These are phyloP conservation scores for Macrocentrus cingulum DNA, from an alignment of 1,140 invertebrate species.

Conservation along the genomic window DNA sequence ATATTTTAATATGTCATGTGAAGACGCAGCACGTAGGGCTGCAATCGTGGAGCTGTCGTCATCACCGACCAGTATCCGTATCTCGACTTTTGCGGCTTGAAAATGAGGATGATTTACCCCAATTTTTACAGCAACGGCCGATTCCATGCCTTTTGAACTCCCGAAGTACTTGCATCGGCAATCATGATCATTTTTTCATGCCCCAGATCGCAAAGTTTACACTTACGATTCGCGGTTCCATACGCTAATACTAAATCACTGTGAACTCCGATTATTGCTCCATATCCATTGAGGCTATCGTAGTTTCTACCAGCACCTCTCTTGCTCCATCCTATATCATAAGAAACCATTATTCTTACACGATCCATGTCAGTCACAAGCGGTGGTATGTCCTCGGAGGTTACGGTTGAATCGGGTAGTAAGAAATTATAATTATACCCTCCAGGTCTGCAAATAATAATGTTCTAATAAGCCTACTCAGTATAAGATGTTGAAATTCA, in stretches of 20 bases:
- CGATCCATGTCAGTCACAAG: too few relatives aligned
- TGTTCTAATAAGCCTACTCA: too few relatives aligned
- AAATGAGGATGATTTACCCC: background rate
- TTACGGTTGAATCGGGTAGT: too few relatives aligned
- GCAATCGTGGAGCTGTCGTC: conserved; percentile 13
- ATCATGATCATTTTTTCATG: background rate
- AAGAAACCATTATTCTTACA: too few relatives aligned
- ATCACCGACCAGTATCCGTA: conserved; percentile 12
- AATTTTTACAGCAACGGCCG: conserved; percentile 8
- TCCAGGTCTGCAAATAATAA: too few relatives aligned
- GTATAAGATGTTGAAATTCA: too few relatives aligned
- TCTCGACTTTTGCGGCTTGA: background rate
- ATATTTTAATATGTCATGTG: background rate
- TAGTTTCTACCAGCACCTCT: conserved; percentile 4
- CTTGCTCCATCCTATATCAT: conserved; percentile 17
- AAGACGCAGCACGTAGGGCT: background rate
- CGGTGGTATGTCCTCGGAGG: too few relatives aligned
- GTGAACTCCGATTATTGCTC: background rate
- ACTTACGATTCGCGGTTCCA: conserved; percentile 9
- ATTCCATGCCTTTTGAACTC: conserved; percentile 10
- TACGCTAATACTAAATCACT: conserved; percentile 7
- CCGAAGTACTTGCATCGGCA: conserved; percentile 9
- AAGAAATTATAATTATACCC: too few relatives aligned
- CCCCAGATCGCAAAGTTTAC: background rate
- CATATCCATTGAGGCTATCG: conserved; percentile 15